These are phyloP conservation scores for Phortica variegata DNA, from an alignment of 1,140 invertebrate species.

Conservation along the genomic window DNA sequence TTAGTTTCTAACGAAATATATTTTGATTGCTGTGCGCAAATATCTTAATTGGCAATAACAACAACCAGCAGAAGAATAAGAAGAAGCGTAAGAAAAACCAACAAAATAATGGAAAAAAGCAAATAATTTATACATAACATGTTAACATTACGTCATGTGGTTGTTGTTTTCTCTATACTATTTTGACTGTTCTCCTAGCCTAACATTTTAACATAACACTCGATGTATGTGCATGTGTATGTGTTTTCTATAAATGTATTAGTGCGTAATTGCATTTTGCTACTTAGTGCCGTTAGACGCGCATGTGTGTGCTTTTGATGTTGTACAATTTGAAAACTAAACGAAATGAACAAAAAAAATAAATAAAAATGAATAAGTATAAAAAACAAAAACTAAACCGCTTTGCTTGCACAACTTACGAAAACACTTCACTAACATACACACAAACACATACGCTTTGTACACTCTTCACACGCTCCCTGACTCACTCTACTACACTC, in stretches of 20 bases:
- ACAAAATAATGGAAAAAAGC: too few species aligned
- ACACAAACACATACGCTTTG: not conserved
- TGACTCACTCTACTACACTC: not conserved
- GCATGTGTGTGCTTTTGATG: constrained; percentile 44
- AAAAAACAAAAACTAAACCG: constrained; percentile 32
- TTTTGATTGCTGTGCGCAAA: too few species aligned
- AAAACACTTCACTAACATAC: constrained; percentile 13
- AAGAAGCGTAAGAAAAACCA: too few species aligned
- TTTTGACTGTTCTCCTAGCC: too few species aligned
- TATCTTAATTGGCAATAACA: too few species aligned
- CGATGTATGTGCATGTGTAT: constrained; percentile 23
- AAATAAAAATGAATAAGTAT: constrained; percentile 9
- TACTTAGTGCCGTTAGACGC: constrained; percentile 34
- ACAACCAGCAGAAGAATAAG: too few species aligned
- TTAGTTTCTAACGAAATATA: too few species aligned
- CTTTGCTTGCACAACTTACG: constrained; percentile 32
- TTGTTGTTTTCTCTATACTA: too few species aligned
- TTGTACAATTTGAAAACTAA: constrained; percentile 36
- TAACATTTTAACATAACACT: not conserved
- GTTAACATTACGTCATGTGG: too few species aligned
- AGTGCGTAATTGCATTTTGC: constrained; percentile 45
- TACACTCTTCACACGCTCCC: not conserved
- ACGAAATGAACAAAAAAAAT: constrained; percentile 23
- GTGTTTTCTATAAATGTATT: too few species aligned
- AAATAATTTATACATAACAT: too few species aligned